Conservation (phyloP, 37 sponge, comb jelly and placozoan genomes). For the Amphimedon queenslandica region DNA sequence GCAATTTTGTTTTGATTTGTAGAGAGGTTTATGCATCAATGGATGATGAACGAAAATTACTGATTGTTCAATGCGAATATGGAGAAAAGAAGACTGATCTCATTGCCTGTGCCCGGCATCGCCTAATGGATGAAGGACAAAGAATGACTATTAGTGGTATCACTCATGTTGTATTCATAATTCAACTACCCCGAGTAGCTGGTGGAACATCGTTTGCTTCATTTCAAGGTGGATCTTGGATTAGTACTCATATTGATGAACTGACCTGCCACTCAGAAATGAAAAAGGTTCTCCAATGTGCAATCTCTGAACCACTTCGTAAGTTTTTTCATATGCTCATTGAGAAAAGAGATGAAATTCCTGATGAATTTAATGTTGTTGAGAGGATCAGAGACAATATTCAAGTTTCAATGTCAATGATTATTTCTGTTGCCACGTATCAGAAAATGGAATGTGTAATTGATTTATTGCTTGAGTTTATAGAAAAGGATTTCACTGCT, state of each 20-base stretch:
- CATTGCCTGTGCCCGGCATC: constrained; percentile 65
- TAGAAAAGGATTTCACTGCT: neutral
- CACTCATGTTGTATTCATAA: constrained; percentile 51
- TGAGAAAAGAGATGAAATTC: neutral
- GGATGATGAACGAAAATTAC: neutral
- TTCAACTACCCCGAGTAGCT: constrained; percentile 3
- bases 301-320: neutral
- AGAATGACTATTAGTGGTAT: neutral
- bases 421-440: neutral
- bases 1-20: too few relatives aligned
- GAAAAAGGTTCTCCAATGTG: neutral
- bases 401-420: neutral
- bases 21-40: neutral
- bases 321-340: neutral
- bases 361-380: neutral
- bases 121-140: constrained; percentile 18
- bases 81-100: constrained; percentile 46
- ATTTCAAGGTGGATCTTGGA: constrained; percentile 8
- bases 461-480: neutral
- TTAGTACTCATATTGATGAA: constrained; percentile 7
- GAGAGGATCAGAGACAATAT: neutral
- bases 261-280: neutral
- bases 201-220: constrained; percentile 7
- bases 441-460: neutral
- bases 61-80: constrained; percentile 9